Evolutionary conservation across 2,113 vertebrate species (phyloP).

Genomic region (Plotosus lineatus): DNA sequence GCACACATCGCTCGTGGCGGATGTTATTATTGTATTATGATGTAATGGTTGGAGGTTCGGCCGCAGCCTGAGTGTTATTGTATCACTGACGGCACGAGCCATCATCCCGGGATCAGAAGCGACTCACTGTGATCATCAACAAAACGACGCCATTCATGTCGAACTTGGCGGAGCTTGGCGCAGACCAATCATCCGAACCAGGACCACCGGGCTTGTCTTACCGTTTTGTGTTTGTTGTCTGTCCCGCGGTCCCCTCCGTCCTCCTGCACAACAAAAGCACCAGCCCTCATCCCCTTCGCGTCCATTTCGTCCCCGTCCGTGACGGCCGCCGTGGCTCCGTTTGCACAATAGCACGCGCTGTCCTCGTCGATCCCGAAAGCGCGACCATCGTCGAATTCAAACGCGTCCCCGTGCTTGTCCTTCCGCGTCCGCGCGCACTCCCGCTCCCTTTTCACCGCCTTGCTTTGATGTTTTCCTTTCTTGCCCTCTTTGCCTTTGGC

Average conservation of each 20-base stretch:
- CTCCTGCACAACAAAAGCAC: conserved; percentile 82
- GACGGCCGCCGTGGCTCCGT: conserved; percentile 76
- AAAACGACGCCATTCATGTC: background rate
- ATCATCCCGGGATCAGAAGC: too few species aligned
- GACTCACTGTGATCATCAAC: conserved; percentile 2
- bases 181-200: background rate
- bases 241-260: conserved; percentile 83
- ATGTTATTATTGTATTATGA: background rate
- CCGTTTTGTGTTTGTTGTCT: conserved; percentile 89
- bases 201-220: conserved; percentile 67
- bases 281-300: conserved; percentile 81
- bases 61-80: background rate
- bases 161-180: background rate
- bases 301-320: conserved; percentile 78
- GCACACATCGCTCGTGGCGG: background rate
- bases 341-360: conserved; percentile 80
- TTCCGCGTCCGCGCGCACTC: conserved; percentile 79
- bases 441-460: conserved; percentile 87
- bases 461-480: conserved; percentile 82
- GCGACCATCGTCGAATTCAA: conserved; percentile 79
- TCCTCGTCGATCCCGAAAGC: conserved; percentile 78
- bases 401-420: conserved; percentile 82
- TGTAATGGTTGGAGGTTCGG: background rate
- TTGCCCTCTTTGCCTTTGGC: conserved; percentile 89
- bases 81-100: background rate